Evolutionary conservation across 2,797 vertebrate genomes (phyloP), one percentile per base, ranked within the genome.

Genomic region (Eulemur mongoz): DNA sequence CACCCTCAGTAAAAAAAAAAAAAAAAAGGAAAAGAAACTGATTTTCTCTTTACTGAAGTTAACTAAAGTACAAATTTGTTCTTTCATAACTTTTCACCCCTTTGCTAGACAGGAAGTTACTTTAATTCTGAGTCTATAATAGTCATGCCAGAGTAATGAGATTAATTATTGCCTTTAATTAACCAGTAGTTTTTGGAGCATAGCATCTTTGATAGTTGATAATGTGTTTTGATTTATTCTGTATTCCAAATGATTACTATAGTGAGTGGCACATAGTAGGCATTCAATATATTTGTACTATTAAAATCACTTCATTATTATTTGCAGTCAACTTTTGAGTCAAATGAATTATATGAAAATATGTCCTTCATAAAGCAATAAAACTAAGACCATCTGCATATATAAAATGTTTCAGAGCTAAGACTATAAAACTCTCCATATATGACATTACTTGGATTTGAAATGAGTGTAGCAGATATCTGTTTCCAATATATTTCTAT

Each of bases 41-140:
- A 94, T 82, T 93, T 97, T 96, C 52, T 96, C 84, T 97, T 92
- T 97, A 89, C 87, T 82, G 72, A 79, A 88, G 92, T 95, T 93
- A 97, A 95, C 93, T 97, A 93, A 94, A 90, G 70, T 93, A n/a
- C 40, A 93, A 97, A 96, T 15, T 96, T 94, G 40, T 69, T 59
- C 57, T 59, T 59, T 59, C 23, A 59, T 25, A 91, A 96, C 27
- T 90, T 67, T 52, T 94, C 6, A 90, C 4, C 90, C 52, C 94
- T 80, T 84, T 94, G 14, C 14, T 94, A 93, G 22, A 52, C 1
- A 96, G 15, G 79, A 93, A 63, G 14, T 89, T 86, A 83, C 59
- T 96, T 90, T 93, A 93, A 93, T 91, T 94, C 50, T 93, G 30
- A 80, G 22, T 78, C 59, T 63, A 57, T 83, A n/a, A 32, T 73